A percentile compares a stretch with the other conserved stretches of the same genome.
Evolutionary conservation across 1,140 invertebrate species (phyloP).

Genomic region (Pemphigus obesinymphae): DNA sequence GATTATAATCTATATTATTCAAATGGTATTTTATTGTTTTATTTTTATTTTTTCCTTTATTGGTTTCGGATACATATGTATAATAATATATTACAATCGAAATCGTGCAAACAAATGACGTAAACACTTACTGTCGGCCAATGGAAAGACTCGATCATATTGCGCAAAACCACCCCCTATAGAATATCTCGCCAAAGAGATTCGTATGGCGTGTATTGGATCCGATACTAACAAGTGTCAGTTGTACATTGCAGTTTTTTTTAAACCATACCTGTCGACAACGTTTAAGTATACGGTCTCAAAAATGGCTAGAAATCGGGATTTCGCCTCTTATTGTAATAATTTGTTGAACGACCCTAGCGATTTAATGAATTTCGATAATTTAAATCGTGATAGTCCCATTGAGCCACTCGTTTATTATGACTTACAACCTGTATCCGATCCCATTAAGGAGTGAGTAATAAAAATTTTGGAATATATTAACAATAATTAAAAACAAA

Average conservation of each 20-base stretch:
- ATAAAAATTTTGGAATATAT: neutral
- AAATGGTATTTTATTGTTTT: neutral
- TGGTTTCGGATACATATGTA: neutral
- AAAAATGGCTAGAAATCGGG: conserved; percentile 31
- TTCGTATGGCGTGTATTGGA: neutral
- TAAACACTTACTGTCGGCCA: neutral
- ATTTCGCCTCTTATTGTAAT: conserved; percentile 14
- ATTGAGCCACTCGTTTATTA: conserved; percentile 31
- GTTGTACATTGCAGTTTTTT: conserved; percentile 17
- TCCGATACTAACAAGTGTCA: conserved; percentile 6
- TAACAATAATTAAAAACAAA: neutral
- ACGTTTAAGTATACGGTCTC: neutral
- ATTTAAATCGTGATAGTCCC: neutral
- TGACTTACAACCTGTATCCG: conserved; percentile 40
- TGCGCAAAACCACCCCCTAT: conserved; percentile 24
- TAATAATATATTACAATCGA: no score
- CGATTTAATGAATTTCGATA: conserved; percentile 11
- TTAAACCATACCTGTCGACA: neutral
- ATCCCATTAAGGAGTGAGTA: conserved; percentile 23
- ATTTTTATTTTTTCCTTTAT: neutral
- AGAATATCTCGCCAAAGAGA: neutral
- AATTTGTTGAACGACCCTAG: neutral
- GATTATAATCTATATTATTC: conserved; percentile 25
- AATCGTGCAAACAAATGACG: conserved; percentile 31
- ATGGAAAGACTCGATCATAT: conserved; percentile 1